A percentile compares a stretch with the other conserved stretches of the same genome.
phyloP scores from a whole-genome alignment of 2,113 vertebrate species.

The Microcebus ravelobensis region DNA sequence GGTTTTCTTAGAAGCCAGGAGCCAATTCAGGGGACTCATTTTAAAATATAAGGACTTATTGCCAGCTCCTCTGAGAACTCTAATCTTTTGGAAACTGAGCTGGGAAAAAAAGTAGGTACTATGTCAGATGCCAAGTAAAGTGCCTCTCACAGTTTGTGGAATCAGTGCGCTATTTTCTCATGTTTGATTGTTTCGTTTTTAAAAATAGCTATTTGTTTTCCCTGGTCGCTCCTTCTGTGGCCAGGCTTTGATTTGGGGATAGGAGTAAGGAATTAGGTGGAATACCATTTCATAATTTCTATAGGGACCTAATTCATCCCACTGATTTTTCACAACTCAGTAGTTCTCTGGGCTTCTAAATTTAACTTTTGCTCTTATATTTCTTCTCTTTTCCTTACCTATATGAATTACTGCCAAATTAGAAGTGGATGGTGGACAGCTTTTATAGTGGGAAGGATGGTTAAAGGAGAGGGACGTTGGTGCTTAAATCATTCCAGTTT shows the following conservation, averaged over 20 bases:
- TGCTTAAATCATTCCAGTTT: conserved; percentile 1
- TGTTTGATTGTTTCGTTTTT: background rate
- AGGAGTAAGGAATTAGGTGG: background rate
- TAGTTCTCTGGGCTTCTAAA: background rate
- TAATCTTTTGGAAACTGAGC: conserved; percentile 46
- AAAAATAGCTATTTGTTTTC: background rate
- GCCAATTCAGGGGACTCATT: background rate
- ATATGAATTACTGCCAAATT: background rate
- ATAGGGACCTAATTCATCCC: background rate
- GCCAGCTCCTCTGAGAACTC: background rate
- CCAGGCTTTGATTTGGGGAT: background rate
- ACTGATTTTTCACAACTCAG: background rate
- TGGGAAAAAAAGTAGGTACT: background rate
- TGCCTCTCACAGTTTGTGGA: background rate
- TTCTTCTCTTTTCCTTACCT: background rate
- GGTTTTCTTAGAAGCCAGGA: conserved; percentile 42
- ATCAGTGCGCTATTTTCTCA: background rate
- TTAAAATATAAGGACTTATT: conserved; percentile 51
- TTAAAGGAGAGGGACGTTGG: background rate
- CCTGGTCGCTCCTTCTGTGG: background rate
- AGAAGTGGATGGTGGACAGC: background rate
- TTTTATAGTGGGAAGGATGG: background rate
- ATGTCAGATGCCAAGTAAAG: conserved; percentile 6
- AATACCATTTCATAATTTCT: background rate
- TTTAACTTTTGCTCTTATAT: background rate